Base-by-base conservation (phyloP, 2,113 vertebrate genomes). In the Meleagris gallopavo region DNA sequence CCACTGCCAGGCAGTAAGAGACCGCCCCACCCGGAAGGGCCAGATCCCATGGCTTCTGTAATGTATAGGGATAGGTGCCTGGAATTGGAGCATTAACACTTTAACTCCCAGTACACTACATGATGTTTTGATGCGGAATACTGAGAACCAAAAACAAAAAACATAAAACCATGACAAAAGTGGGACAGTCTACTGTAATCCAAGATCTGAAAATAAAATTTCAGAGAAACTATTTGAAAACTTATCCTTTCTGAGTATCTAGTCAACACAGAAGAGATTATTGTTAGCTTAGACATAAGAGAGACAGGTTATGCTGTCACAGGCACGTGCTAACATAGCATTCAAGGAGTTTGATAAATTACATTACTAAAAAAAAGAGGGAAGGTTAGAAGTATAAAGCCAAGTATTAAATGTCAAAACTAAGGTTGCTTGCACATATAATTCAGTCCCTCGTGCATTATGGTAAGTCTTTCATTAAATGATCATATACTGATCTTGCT, bases 401-500 rank as follows among this genome's bases (percentile, higher is more conserved):
- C 30, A 83, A 78, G 6, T 45, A 48, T 19, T 25, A 88, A 83
- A 50, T 27, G 21, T 50, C 22, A 69, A 29, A 72, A 64, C 79
- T 79, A 32, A 22, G 8, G 34, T 16, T 85, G 41, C 8, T 75
- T 50, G 67, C n/a, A 64, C 12, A 18, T 67, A 22, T 48, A 48
- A 48, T 48, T 48, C 48, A 48, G 48, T 48, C 48, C 48, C 48
- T 48, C 21, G 48, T 48, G 48, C 21, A 48, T 48, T 48, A 48
- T 48, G 46, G 11, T 48, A 48, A 48, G 18, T 27, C 7, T 79
- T 86, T 71, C 36, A 72, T 45, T 43, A 84, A 69, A 91, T 48
- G 2, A 65, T 20, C 10, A 75, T 11, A 8, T 12, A 67, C 4
- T 3, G 1, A 0, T 30, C 41, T 74, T 72, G 13, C 60, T 55